Percentiles rank a stretch among this genome's conserved stretches.
These are phyloP conservation scores for Rhorus exstirpatorius DNA, from an alignment of 2,888 invertebrate genomes.

Conservation along the genomic window DNA sequence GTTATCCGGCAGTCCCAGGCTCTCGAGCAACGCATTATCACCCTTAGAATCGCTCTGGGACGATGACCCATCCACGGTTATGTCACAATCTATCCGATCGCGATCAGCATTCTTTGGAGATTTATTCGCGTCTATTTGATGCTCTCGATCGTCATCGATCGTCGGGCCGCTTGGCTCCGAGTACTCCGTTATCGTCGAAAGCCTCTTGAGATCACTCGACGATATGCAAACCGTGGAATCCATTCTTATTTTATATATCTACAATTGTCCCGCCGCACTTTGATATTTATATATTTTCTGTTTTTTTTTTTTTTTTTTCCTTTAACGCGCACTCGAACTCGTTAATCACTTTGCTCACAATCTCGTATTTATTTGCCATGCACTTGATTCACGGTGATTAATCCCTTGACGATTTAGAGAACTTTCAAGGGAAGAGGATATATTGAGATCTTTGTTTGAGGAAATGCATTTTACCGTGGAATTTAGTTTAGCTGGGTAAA, in stretches of 20 bases:
- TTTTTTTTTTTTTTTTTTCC: background rate
- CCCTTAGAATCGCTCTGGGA: constrained; percentile 53
- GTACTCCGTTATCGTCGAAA: constrained; percentile 80
- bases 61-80: background rate
- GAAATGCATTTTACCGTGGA: too few species aligned
- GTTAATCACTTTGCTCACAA: background rate
- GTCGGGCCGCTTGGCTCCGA: constrained; percentile 73
- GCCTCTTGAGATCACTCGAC: constrained; percentile 76
- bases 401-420: too few species aligned
- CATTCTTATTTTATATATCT: constrained; percentile 63
- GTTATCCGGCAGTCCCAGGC: constrained; percentile 51
- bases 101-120: constrained; percentile 10
- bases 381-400: too few species aligned
- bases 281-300: background rate
- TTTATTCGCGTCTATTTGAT: constrained; percentile 67
- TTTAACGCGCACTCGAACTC: background rate
- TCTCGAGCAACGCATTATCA: constrained; percentile 35
- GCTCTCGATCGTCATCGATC: constrained; percentile 68
- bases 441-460: too few species aligned
- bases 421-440: too few species aligned
- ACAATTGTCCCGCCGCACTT: background rate
- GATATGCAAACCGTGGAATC: constrained; percentile 76
- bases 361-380: background rate
- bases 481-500: too few species aligned
- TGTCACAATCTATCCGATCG: constrained; percentile 1